Evolutionary conservation across 2,888 invertebrate species (phyloP).

Genomic region (Loripinus fragilis): DNA sequence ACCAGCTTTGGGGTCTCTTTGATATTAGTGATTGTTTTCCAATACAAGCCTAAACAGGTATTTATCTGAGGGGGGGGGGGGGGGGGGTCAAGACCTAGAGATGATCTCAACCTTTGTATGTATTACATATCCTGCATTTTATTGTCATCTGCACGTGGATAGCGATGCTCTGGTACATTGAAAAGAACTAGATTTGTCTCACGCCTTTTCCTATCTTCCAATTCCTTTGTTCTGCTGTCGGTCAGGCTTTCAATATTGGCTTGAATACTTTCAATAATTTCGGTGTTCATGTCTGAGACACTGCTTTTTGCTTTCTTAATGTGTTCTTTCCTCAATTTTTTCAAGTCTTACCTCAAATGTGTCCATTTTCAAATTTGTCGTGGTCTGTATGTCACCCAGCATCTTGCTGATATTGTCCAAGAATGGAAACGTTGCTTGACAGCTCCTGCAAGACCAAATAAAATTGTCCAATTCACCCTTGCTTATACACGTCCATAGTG

Average conservation of each 20-base stretch:
- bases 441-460: conserved; percentile 6
- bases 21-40: no score
- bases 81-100: no score
- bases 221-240: no score
- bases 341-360: not conserved
- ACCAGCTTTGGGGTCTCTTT: no score
- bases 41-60: no score
- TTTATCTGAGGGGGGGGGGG: no score
- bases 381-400: not conserved
- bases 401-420: not conserved
- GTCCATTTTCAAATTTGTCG: conserved; percentile 1
- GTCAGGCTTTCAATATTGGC: not conserved
- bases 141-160: no score
- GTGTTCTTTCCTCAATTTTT: not conserved
- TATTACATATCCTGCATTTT: no score
- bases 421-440: not conserved
- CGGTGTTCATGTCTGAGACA: conserved; percentile 9
- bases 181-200: no score
- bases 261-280: not conserved
- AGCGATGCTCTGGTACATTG: no score
- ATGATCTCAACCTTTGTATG: no score
- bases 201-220: no score
- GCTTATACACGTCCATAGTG: not conserved
- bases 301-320: not conserved
- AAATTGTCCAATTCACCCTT: not conserved